A percentile compares a stretch with the other conserved stretches of the same genome.
Conservation (phyloP, 1,140 invertebrate genomes). For the Aphidius ervi region DNA sequence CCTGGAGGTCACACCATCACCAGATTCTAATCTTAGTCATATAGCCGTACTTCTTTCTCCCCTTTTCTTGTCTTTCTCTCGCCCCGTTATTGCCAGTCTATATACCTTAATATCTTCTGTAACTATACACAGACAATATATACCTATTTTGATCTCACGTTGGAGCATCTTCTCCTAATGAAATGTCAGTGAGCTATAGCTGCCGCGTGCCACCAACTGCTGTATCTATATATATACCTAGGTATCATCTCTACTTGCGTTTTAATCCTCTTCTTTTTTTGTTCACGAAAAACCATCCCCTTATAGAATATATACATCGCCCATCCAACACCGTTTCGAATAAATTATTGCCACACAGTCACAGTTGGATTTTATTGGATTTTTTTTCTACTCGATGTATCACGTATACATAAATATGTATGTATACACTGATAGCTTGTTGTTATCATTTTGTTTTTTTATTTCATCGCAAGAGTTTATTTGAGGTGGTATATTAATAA, state of each 20-base stretch:
- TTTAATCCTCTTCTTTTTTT: neutral
- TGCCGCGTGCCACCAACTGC: slow-evolving; percentile 46
- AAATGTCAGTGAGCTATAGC: slow-evolving; percentile 52
- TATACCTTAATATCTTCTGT: slow-evolving; percentile 8
- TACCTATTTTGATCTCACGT: slow-evolving; percentile 28
- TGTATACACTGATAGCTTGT: no score
- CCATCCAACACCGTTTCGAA: no score
- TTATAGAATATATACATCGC: no score
- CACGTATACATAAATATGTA: no score
- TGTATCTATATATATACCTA: no score
- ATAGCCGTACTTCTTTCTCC: slow-evolving; percentile 24
- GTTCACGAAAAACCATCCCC: neutral
- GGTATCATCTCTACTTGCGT: neutral
- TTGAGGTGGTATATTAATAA: no score
- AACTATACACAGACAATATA: slow-evolving; percentile 19
- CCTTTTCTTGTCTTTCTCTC: slow-evolving; percentile 14
- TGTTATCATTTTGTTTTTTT: no score
- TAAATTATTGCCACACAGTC: no score
- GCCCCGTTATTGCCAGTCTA: neutral
- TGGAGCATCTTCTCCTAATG: slow-evolving; percentile 53
- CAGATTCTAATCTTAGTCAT: slow-evolving; percentile 48
- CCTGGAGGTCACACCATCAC: slow-evolving; percentile 19
- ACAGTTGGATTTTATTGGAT: no score
- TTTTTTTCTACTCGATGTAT: no score
- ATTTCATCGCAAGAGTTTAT: no score